phyloP scores from a whole-genome alignment of 1,140 invertebrate species.

The Heliothis virescens region DNA sequence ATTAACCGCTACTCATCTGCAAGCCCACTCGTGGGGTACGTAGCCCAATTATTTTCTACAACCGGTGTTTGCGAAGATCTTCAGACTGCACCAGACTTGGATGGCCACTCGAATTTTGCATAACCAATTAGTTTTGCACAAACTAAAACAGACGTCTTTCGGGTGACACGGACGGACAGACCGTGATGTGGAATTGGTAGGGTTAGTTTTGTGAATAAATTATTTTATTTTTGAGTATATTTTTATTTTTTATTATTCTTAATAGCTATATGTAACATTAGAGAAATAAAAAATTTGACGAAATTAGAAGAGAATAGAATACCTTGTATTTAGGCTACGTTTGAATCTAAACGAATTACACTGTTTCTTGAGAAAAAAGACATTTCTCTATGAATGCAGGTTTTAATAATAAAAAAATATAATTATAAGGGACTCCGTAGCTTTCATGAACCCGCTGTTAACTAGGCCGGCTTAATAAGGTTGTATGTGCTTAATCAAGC shows the following conservation, averaged over 20 bases:
- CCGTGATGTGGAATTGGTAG: slow-evolving; percentile 35
- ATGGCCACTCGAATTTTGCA: slow-evolving; percentile 83
- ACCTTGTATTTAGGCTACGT: too few relatives aligned
- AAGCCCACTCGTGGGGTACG: slow-evolving; percentile 39
- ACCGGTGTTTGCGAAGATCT: slow-evolving; percentile 72
- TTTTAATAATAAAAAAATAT: too few relatives aligned
- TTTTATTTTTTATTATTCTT: background rate
- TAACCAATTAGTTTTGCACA: slow-evolving; percentile 81
- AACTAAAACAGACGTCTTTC: slow-evolving; percentile 77
- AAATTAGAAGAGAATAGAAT: too few relatives aligned
- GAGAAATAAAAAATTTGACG: too few relatives aligned
- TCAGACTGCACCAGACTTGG: slow-evolving; percentile 77
- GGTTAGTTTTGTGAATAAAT: slow-evolving; percentile 13
- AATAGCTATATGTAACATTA: too few relatives aligned
- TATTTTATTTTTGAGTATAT: background rate
- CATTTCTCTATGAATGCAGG: too few relatives aligned
- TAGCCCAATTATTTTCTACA: slow-evolving; percentile 54
- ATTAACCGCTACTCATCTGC: slow-evolving; percentile 42
- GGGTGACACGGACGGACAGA: slow-evolving; percentile 38
- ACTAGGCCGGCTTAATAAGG: slow-evolving; percentile 16
- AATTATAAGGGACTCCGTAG: background rate
- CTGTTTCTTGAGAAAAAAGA: too few relatives aligned
- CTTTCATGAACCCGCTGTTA: background rate
- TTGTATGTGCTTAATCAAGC: slow-evolving; percentile 5
- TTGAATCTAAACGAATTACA: too few relatives aligned